phyloP scores from a whole-genome alignment of 1,140 invertebrate genomes.

The Apis mellifera region Amel_HAv3.1 CM009942.2:2383501-2384000 shows the following conservation, averaged over 20 bases:
- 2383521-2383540: conserved; percentile 6
- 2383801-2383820: background rate
- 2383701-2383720: background rate
- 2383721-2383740: conserved; percentile 24
- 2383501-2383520: conserved; percentile 36
- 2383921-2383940: no score
- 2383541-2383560: conserved; percentile 35
- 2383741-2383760: background rate
- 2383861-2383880: no score
- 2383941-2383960: no score
- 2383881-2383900: no score
- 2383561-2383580: conserved; percentile 31
- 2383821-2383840: no score
- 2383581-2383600: conserved; percentile 18
- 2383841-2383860: no score
- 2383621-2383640: conserved; percentile 16
- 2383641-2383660: conserved; percentile 35
- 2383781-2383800: no score
- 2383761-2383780: background rate
- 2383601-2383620: conserved; percentile 43
- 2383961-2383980: no score
- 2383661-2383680: conserved; percentile 24
- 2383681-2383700: conserved; percentile 5
- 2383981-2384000: no score
- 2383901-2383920: no score